phyloP scores from a whole-genome alignment of 2,797 vertebrate genomes.

The Bradypodion ventrale region DNA sequence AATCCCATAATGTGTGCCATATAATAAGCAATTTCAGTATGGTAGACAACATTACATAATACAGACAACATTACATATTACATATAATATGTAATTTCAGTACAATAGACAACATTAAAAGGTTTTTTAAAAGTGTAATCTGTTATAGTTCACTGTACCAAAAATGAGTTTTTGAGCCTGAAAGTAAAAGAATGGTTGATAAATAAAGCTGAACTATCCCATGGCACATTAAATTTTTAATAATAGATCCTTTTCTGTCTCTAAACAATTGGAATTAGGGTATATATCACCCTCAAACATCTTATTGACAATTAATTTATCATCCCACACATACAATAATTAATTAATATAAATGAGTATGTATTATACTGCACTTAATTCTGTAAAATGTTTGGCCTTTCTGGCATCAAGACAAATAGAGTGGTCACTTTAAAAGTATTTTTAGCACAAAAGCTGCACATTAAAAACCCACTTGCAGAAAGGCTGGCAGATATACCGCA shows the following conservation, averaged over 20 bases:
- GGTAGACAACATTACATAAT: slow-evolving; percentile 61
- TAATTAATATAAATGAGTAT: slow-evolving; percentile 67
- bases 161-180: slow-evolving; percentile 76
- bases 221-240: slow-evolving; percentile 75
- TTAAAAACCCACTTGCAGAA: slow-evolving; percentile 53
- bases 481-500: slow-evolving; percentile 63
- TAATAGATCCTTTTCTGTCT: slow-evolving; percentile 59
- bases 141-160: slow-evolving; percentile 74
- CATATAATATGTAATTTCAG: too few species aligned
- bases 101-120: too few species aligned
- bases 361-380: slow-evolving; percentile 44
- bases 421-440: slow-evolving; percentile 58
- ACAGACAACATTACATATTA: too few species aligned
- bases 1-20: slow-evolving; percentile 49
- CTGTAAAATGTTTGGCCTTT: slow-evolving; percentile 48
- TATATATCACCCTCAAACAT: slow-evolving; percentile 64
- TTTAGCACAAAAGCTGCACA: slow-evolving; percentile 46
- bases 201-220: slow-evolving; percentile 67
- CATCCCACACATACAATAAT: slow-evolving; percentile 69
- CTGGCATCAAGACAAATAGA: slow-evolving; percentile 58
- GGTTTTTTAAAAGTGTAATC: slow-evolving; percentile 56
- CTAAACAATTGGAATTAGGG: slow-evolving; percentile 68
- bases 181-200: slow-evolving; percentile 75
- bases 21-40: slow-evolving; percentile 57
- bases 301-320: slow-evolving; percentile 74